Conservation (phyloP, 2,113 vertebrate genomes). For the Tinamus guttatus region DNA sequence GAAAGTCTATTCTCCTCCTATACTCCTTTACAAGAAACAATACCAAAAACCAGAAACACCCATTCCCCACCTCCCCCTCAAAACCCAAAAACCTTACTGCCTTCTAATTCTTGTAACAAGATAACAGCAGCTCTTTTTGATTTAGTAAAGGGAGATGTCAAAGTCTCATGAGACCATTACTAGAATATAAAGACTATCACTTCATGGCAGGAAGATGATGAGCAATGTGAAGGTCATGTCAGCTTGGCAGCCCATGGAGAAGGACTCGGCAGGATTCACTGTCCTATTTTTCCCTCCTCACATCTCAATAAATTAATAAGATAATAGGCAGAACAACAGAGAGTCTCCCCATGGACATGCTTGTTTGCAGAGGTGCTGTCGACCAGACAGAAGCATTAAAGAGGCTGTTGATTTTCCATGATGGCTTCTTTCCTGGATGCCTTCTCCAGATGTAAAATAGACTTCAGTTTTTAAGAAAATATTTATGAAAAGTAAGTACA, state of each 20-base stretch:
- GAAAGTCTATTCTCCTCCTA: background rate
- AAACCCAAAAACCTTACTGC: fast-evolving
- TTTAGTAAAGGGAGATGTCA: background rate
- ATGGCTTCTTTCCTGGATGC: background rate
- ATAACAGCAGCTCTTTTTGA: background rate
- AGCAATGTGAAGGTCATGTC: background rate
- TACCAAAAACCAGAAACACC: background rate
- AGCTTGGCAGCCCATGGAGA: background rate
- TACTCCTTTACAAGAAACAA: background rate
- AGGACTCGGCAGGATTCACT: background rate
- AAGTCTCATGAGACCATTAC: background rate
- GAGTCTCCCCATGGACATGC: background rate
- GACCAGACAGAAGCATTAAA: background rate
- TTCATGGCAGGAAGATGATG: fast-evolving
- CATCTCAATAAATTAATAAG: background rate
- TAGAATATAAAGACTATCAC: background rate
- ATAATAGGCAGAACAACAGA: background rate
- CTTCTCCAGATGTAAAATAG: background rate
- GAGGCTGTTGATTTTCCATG: fast-evolving
- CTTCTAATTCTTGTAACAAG: background rate
- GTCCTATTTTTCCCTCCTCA: background rate
- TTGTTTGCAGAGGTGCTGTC: fast-evolving
- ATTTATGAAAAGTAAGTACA: background rate
- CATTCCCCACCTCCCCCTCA: background rate
- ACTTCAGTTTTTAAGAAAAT: background rate